Evolutionary conservation across 2,797 vertebrate species (phyloP).

Genomic region (Coendou prehensilis): DNA sequence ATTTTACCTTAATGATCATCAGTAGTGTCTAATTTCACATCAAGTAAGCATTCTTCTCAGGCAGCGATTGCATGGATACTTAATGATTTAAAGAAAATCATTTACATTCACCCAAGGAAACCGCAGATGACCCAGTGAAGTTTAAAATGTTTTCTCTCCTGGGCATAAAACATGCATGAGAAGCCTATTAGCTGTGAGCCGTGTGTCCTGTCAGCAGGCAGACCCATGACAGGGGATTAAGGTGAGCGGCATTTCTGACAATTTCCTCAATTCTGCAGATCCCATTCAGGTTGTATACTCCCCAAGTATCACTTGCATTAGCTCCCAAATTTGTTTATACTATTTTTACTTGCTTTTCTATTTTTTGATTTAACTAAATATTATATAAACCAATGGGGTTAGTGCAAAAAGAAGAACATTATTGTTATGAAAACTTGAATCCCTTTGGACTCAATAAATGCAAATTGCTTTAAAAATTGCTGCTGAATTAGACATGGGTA

Average conservation of each 20-base stretch:
- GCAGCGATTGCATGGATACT: background rate
- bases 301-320: background rate
- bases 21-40: constrained; percentile 20
- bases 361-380: constrained; percentile 56
- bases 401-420: constrained; percentile 48
- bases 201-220: background rate
- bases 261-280: background rate
- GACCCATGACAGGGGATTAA: background rate
- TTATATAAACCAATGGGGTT: constrained; percentile 13
- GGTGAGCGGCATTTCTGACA: background rate
- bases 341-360: constrained; percentile 25
- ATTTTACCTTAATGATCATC: constrained; percentile 59
- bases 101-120: background rate
- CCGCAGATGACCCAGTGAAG: background rate
- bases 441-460: constrained; percentile 37
- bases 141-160: constrained; percentile 24
- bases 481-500: constrained; percentile 57
- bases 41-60: constrained; percentile 62
- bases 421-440: constrained; percentile 65
- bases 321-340: constrained; percentile 5
- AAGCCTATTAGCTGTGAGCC: background rate
- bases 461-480: constrained; percentile 63
- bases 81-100: constrained; percentile 56
- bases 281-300: background rate
- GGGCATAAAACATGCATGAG: constrained; percentile 45